Evolutionary conservation across 2,888 invertebrate species (phyloP), one percentile per base, ranked within the genome.

Genomic region (Callinectes sapidus): DNA sequence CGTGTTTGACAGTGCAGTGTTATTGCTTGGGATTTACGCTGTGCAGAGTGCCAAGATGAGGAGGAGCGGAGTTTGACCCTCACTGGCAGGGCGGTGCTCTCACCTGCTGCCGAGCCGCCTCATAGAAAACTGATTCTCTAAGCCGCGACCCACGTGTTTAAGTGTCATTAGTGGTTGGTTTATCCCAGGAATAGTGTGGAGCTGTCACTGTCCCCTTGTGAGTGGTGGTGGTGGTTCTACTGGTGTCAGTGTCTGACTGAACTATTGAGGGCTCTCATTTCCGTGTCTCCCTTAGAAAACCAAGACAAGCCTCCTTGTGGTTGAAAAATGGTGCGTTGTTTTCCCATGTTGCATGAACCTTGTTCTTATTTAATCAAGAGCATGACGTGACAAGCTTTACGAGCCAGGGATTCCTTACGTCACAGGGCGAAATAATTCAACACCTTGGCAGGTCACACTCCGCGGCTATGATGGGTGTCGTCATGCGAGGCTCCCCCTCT

Each of bases 81-180:
- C 92, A 16, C 61, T 90, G 66, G 90, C 86, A 66, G 77, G 86
- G 90, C 61, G 85, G 92, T 90, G 61, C 92, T 92, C 92, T 92
- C 90, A 87, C 89, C 86, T 87, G 91, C 77, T 35, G 61, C 89
- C 85, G 35, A 28, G n/a, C 86, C 23, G 87, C 77, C 92, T 92
- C 92, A 92, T 90, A 92, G 92, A 92, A 92, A 92, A 92, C 92
- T 90, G 87, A 87, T 87, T 89, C 81, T 54, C 87, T 32, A 35
- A 89, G 88, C 71, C 91, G 54, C 92, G 92, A 92, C 92, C 89
- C 92, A 89, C 89, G 89, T 92, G 89, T 92, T 92, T 89, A 89
- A 90, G 92, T 90, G 92, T 54, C 90, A 90, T 90, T 92, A 92
- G 92, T 92, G 92, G 92, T 77, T 92, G 87, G 87, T 92, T 90